Conservation (phyloP, 2,113 vertebrate species). For the Solea senegalensis region DNA sequence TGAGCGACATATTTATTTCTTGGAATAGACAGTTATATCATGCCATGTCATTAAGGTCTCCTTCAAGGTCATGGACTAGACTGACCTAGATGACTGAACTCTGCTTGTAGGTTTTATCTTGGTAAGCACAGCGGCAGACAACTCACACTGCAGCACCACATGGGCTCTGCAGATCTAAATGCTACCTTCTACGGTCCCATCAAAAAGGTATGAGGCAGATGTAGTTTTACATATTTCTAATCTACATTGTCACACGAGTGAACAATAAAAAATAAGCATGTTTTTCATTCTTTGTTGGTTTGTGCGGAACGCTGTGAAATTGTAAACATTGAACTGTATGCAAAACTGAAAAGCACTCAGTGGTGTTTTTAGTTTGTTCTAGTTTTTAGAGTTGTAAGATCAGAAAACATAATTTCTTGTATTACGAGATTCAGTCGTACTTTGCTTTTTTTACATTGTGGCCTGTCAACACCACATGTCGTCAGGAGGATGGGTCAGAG, state of each 20-base stretch:
- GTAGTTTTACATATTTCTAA: not conserved
- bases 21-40: not conserved
- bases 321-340: too few relatives aligned
- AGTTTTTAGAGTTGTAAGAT: too few relatives aligned
- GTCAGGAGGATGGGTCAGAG: constrained; percentile 96
- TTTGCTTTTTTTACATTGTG: not conserved
- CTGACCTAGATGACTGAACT: constrained; percentile 12
- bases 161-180: constrained; percentile 98
- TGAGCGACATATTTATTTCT: not conserved
- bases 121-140: constrained; percentile 98
- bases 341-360: too few relatives aligned
- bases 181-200: constrained; percentile 97
- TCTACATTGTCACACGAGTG: not conserved
- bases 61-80: not conserved
- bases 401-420: too few relatives aligned
- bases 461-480: not conserved
- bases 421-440: too few relatives aligned
- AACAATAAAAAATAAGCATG: not conserved
- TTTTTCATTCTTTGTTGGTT: too few relatives aligned
- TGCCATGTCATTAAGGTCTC: not conserved
- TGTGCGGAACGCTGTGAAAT: too few relatives aligned
- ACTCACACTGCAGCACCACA: constrained; percentile 97
- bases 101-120: constrained; percentile 91
- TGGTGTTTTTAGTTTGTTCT: too few relatives aligned
- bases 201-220: constrained; percentile 86